Conservation (phyloP, 2,797 vertebrate genomes). For the Cottoperca gobio region DNA sequence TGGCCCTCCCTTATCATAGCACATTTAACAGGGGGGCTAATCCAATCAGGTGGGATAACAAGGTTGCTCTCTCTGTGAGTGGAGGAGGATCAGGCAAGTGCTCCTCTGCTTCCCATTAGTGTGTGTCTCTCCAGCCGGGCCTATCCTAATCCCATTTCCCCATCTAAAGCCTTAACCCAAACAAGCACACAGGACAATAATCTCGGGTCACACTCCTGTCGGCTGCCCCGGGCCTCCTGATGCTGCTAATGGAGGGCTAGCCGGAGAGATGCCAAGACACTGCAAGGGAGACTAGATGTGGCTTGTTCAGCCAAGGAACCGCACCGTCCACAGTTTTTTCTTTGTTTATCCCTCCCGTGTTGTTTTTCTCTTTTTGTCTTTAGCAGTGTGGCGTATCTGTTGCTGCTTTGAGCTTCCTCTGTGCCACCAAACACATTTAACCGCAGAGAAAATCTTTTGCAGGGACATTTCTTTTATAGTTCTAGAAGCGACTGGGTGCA, state of each 20-base stretch:
- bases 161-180: constrained; percentile 88
- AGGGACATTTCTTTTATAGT: constrained; percentile 52
- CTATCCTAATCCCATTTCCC: constrained; percentile 87
- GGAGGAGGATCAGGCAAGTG: constrained; percentile 79
- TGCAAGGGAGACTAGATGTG: constrained; percentile 55
- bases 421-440: constrained; percentile 50
- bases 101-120: constrained; percentile 85
- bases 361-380: constrained; percentile 51
- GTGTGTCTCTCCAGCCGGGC: constrained; percentile 81
- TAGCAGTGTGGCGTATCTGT: constrained; percentile 48
- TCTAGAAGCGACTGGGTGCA: constrained; percentile 11
- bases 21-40: constrained; percentile 86
- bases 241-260: constrained; percentile 76
- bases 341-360: constrained; percentile 52
- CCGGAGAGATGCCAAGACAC: constrained; percentile 71
- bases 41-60: constrained; percentile 87
- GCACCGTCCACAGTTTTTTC: constrained; percentile 50
- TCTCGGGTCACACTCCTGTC: constrained; percentile 84
- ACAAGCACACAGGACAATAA: constrained; percentile 86
- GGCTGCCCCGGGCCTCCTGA: constrained; percentile 73
- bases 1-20: constrained; percentile 83
- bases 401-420: constrained; percentile 59
- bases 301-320: constrained; percentile 61
- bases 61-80: constrained; percentile 80
- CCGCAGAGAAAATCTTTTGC: constrained; percentile 59